phyloP scores from a whole-genome alignment of 2,113 vertebrate genomes.

The Daboia siamensis region DNA sequence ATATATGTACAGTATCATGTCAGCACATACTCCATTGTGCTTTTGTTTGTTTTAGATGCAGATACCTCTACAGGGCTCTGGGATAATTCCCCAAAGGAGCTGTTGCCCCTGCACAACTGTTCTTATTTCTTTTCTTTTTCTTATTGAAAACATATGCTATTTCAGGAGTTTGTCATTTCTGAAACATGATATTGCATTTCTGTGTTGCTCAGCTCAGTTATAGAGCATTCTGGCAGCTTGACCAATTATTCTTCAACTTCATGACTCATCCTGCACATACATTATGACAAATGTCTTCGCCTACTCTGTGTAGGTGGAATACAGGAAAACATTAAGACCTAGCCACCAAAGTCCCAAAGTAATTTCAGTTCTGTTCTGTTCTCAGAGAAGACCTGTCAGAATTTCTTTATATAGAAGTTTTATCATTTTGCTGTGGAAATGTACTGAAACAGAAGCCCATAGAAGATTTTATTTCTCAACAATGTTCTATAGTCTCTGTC shows the following conservation, averaged over 20 bases:
- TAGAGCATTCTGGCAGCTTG: constrained; percentile 55
- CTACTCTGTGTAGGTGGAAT: constrained; percentile 43
- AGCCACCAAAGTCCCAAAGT: constrained; percentile 40
- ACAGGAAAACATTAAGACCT: constrained; percentile 40
- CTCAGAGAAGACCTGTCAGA: constrained; percentile 40
- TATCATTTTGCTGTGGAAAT: constrained; percentile 16
- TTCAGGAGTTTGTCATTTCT: constrained; percentile 61
- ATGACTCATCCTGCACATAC: constrained; percentile 58
- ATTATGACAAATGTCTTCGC: constrained; percentile 46
- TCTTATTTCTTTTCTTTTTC: constrained; percentile 56
- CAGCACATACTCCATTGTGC: neutral
- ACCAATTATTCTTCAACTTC: constrained; percentile 59
- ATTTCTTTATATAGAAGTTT: constrained; percentile 41
- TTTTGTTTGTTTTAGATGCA: neutral
- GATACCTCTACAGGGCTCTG: neutral
- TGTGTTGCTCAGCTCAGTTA: constrained; percentile 51
- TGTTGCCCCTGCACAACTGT: constrained; percentile 55
- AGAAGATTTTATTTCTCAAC: constrained; percentile 20
- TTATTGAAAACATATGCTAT: constrained; percentile 57
- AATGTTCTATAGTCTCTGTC: neutral
- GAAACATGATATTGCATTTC: constrained; percentile 60
- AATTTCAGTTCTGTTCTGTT: constrained; percentile 26
- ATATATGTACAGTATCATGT: neutral
- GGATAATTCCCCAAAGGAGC: constrained; percentile 17
- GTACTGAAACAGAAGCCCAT: neutral